Conservation (phyloP, 2,113 vertebrate species). For the Tyrannus savana region DNA sequence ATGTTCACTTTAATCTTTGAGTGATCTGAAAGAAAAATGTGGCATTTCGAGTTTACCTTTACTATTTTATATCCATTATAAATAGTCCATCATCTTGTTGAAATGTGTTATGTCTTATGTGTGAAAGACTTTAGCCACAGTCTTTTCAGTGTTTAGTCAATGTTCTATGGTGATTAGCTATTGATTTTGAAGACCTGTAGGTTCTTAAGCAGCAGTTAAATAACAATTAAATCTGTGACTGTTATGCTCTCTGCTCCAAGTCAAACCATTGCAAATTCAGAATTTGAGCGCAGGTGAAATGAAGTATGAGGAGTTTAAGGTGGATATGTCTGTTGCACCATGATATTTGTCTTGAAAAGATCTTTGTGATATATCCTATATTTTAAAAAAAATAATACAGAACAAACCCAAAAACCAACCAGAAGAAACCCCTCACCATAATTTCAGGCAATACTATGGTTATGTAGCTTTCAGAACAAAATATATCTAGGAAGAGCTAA, state of each 20-base stretch:
- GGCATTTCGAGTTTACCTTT: constrained; percentile 37
- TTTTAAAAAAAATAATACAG: neutral
- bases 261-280: neutral
- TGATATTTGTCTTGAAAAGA: neutral
- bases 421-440: neutral
- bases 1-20: constrained; percentile 65
- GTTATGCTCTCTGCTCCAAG: neutral
- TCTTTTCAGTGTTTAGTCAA: neutral
- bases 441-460: neutral
- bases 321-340: neutral
- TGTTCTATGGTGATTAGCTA: neutral
- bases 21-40: constrained; percentile 58
- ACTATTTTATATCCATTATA: constrained; percentile 1
- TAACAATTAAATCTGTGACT: neutral
- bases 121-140: neutral
- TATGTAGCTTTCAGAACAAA: neutral
- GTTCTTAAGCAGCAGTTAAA: neutral
- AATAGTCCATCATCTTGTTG: constrained; percentile 17
- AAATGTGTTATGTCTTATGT: neutral
- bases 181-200: neutral
- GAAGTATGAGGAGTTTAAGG: neutral
- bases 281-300: neutral
- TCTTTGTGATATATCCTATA: neutral
- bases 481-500: neutral
- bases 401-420: neutral